These are phyloP conservation scores for Torymus aiolomorphi DNA, from an alignment of 2,888 invertebrate genomes.

Conservation along the genomic window DNA sequence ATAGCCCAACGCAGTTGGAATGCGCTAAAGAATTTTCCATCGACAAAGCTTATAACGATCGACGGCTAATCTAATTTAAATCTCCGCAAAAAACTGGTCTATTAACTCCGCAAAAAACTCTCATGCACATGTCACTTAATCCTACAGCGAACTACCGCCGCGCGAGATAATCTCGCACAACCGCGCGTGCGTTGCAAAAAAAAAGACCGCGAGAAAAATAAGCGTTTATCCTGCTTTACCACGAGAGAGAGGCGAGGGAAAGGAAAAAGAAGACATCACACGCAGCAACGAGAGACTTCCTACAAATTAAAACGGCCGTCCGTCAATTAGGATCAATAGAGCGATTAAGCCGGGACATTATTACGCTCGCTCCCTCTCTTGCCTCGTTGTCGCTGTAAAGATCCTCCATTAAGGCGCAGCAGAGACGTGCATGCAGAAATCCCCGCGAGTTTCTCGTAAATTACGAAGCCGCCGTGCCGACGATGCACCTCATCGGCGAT, in stretches of 20 bases:
- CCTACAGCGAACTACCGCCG: neutral
- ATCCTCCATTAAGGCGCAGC: neutral
- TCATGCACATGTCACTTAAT: too few species aligned
- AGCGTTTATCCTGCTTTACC: too few species aligned
- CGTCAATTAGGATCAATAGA: slow-evolving; percentile 43
- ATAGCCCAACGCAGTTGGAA: neutral
- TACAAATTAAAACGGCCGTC: slow-evolving; percentile 35
- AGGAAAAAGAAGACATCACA: too few species aligned
- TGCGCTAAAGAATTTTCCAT: too few species aligned
- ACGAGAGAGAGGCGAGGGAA: too few species aligned
- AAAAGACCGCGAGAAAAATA: too few species aligned
- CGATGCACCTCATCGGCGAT: slow-evolving; percentile 17
- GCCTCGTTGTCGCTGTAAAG: neutral
- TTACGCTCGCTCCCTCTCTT: neutral
- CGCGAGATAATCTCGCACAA: neutral
- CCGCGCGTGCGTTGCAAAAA: too few species aligned
- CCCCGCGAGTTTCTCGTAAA: slow-evolving; percentile 34
- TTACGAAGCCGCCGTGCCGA: slow-evolving; percentile 16
- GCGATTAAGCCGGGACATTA: slow-evolving; percentile 39
- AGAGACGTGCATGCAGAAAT: slow-evolving; percentile 1
- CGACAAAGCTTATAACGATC: neutral
- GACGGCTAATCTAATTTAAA: slow-evolving; percentile 29
- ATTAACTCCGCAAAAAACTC: too few species aligned
- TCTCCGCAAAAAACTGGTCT: too few species aligned
- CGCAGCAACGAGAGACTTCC: neutral